A percentile compares a stretch with the other conserved stretches of the same genome.
Conservation (phyloP, 64 coral and sea anemone genomes). For the Hydrozoanthus tunicans region DNA sequence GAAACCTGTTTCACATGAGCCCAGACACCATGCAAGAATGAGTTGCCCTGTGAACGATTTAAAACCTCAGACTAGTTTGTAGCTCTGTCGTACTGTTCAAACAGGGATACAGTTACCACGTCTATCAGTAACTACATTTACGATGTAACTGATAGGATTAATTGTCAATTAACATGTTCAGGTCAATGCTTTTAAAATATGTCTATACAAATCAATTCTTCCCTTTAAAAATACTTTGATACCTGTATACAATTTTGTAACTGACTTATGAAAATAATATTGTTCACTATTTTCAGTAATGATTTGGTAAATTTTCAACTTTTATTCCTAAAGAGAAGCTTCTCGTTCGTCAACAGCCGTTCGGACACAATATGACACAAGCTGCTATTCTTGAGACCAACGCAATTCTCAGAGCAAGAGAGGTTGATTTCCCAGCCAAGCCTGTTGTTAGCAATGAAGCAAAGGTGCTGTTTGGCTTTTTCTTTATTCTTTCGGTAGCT, state of each 20-base stretch:
- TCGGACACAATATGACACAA: conserved; percentile 97
- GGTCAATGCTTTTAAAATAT: not conserved
- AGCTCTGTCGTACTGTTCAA: conserved; percentile 40
- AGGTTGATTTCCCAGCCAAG: conserved; percentile 93
- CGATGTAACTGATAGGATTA: too few species aligned
- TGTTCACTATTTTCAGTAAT: too few species aligned
- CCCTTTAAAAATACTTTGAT: too few species aligned
- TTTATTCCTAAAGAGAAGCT: not conserved
- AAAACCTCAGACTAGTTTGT: not conserved
- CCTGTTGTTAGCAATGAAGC: conserved; percentile 90
- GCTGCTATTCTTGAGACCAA: conserved; percentile 93
- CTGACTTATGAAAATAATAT: too few species aligned
- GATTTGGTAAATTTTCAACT: not conserved
- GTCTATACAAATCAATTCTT: not conserved
- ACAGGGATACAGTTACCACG: not conserved
- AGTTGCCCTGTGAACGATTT: conserved; percentile 26
- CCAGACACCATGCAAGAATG: conserved; percentile 38
- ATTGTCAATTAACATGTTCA: not conserved
- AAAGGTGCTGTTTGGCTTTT: conserved; percentile 62
- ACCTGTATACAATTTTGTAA: too few species aligned
- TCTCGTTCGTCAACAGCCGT: conserved; percentile 63
- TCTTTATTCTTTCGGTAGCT: not conserved
- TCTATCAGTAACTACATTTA: too few species aligned
- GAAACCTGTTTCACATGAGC: conserved; percentile 48
- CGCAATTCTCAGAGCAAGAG: conserved; percentile 87